phyloP scores from a whole-genome alignment of 2,888 invertebrate genomes.

The Trissolcus brochymenae region DNA sequence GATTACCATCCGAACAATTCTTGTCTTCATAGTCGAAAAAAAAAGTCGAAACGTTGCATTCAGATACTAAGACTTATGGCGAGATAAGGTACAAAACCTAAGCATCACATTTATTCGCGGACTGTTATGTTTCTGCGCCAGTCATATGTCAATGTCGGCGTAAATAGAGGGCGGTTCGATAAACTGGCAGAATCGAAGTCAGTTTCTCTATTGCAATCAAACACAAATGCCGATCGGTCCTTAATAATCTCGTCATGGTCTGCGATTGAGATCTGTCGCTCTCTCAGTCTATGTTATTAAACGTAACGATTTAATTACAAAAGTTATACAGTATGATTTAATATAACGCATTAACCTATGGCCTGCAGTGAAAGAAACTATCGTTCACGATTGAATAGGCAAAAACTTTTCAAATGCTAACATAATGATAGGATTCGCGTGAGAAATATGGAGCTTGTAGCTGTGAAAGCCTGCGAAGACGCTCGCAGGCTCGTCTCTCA shows the following conservation, averaged over 20 bases:
- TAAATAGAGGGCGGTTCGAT: constrained; percentile 72
- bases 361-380: neutral
- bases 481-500: neutral
- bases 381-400: constrained; percentile 7
- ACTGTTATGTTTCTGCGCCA: constrained; percentile 4
- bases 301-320: constrained; percentile 75
- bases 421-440: constrained; percentile 25
- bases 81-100: neutral
- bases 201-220: constrained; percentile 68
- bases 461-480: constrained; percentile 4
- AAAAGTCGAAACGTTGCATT: neutral
- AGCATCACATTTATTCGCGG: constrained; percentile 4
- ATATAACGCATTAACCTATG: constrained; percentile 25
- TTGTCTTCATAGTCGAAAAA: neutral
- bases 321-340: constrained; percentile 67
- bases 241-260: constrained; percentile 76
- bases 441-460: constrained; percentile 5
- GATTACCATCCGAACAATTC: constrained; percentile 2
- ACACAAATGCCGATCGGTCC: constrained; percentile 72
- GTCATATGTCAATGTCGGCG: constrained; percentile 71
- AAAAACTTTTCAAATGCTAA: constrained; percentile 7
- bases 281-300: constrained; percentile 72
- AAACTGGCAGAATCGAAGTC: constrained; percentile 60
- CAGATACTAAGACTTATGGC: neutral
- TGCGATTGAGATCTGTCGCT: constrained; percentile 65